Evolutionary conservation across 2,797 vertebrate genomes (phyloP), one percentile per base, ranked within the genome.

Genomic region (Cyprinodon diabolis): DNA sequence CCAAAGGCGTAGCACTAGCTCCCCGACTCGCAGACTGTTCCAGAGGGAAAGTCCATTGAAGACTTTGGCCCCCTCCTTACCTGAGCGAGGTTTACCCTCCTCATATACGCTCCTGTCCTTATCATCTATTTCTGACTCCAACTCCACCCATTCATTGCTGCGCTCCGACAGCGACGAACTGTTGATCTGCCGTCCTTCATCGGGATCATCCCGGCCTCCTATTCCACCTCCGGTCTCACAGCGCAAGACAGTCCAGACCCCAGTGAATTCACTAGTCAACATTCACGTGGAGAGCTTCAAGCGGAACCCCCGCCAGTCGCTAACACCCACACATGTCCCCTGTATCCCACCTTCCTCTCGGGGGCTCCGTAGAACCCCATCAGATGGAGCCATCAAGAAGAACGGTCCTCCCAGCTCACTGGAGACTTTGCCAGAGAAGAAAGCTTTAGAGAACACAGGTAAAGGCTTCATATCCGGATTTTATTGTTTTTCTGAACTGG

Each of bases 221-320:
- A 40, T 43, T 2, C 75, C 30, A 3, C 77, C 63, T 25, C 69
- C 62, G 1, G 57, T 49, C 30, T 68, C 80, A 0, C 79, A 81
- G 51, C 94, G 90, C 0, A 92, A 85, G 68, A 87, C 86, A 48
- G 52, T 91, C 75, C 93, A 90, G 0, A 79, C 91, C 14, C 93
- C 95, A 19, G 88, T 92, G 84, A 97, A 98, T 92, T 97, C 97
- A 0, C 89, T 99, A 73, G 97, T 99, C 87, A 98, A 99, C 82
- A 95, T 96, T 55, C 96, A 96, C 85, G 93, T 99, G 0, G 98
- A 99, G 84, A 97, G 96, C 83, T 99, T 99, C 94, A 99, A 99
- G 83, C 92, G 94, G 47, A 95, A 98, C 91, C 97, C 97, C 17
- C 95, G 95, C 10, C 98, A 99, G 86, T 99, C 98, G 35, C 95